phyloP scores from a whole-genome alignment of 2,888 invertebrate species.

The Phorcus lineatus region DNA sequence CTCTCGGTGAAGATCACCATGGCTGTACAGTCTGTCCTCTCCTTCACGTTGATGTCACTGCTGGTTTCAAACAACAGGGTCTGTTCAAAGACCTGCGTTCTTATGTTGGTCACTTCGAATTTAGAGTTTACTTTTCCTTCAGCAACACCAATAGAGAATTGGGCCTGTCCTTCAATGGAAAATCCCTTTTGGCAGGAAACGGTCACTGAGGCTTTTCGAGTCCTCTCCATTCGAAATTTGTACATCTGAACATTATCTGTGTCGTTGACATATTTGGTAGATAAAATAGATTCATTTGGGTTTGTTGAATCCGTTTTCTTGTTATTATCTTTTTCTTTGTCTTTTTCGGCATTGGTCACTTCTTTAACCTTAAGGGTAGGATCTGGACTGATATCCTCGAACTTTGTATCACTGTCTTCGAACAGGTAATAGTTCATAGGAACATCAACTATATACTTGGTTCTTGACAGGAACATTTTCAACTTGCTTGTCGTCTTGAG shows the following conservation, averaged over 20 bases:
- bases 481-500: not conserved
- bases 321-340: not conserved
- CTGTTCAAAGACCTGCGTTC: slow-evolving; percentile 37
- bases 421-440: slow-evolving; percentile 44
- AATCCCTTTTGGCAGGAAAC: slow-evolving; percentile 41
- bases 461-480: slow-evolving; percentile 31
- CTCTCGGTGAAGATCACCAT: slow-evolving; percentile 36
- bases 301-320: not conserved
- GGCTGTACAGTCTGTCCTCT: slow-evolving; percentile 34
- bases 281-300: slow-evolving; percentile 16
- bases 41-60: slow-evolving; percentile 38
- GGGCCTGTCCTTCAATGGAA: slow-evolving; percentile 34
- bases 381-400: not conserved
- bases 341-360: too few relatives aligned
- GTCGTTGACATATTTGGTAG: slow-evolving; percentile 41
- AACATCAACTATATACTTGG: slow-evolving; percentile 36
- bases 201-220: slow-evolving; percentile 33
- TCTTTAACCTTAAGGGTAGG: too few relatives aligned
- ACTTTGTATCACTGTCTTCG: slow-evolving; percentile 24
- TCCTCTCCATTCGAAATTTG: slow-evolving; percentile 43
- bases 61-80: slow-evolving; percentile 40
- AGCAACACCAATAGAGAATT: slow-evolving; percentile 31
- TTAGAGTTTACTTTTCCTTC: slow-evolving; percentile 33
- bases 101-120: slow-evolving; percentile 34
- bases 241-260: slow-evolving; percentile 38